These are phyloP conservation scores for Edolisoma coerulescens DNA, from an alignment of 2,113 vertebrate genomes.

Conservation along the genomic window DNA sequence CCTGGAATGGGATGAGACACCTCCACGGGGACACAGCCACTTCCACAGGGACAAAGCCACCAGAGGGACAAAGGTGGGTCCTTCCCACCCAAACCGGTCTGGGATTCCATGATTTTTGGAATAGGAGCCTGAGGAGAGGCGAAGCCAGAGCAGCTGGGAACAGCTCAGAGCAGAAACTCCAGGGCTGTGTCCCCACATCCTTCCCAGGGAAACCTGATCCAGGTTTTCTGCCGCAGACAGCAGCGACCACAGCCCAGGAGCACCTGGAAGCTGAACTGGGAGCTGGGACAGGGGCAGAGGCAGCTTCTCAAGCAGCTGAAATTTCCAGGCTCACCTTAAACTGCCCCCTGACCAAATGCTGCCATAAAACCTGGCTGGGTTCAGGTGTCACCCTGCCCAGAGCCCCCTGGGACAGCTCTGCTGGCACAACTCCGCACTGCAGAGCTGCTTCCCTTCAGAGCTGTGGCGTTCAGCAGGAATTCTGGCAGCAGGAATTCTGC, in stretches of 20 bases:
- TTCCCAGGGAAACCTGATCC: not conserved
- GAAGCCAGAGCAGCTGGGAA: not conserved
- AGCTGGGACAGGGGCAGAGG: not conserved
- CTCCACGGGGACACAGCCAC: too few relatives aligned
- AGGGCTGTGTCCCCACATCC: not conserved
- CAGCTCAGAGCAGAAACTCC: not conserved
- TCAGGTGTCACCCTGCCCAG: not conserved
- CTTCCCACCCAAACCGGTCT: not conserved
- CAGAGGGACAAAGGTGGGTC: too few relatives aligned
- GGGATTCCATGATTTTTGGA: not conserved
- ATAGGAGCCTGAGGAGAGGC: not conserved
- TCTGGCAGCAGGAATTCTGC: slow-evolving; percentile 30
- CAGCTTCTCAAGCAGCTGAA: not conserved
- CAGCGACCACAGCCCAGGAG: not conserved
- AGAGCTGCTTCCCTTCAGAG: slow-evolving; percentile 11
- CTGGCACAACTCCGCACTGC: slow-evolving; percentile 20
- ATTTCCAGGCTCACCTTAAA: not conserved
- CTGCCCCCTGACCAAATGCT: slow-evolving; percentile 11
- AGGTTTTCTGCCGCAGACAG: not conserved
- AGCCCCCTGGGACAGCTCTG: not conserved
- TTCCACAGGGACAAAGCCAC: too few relatives aligned
- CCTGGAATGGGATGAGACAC: not conserved
- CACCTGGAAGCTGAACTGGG: not conserved
- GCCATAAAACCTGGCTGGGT: slow-evolving; percentile 9
- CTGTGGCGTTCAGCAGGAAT: not conserved